Evolutionary conservation across 1,140 invertebrate species (phyloP), one percentile per base, ranked within the genome.

Genomic region (Cherax destructor): DNA sequence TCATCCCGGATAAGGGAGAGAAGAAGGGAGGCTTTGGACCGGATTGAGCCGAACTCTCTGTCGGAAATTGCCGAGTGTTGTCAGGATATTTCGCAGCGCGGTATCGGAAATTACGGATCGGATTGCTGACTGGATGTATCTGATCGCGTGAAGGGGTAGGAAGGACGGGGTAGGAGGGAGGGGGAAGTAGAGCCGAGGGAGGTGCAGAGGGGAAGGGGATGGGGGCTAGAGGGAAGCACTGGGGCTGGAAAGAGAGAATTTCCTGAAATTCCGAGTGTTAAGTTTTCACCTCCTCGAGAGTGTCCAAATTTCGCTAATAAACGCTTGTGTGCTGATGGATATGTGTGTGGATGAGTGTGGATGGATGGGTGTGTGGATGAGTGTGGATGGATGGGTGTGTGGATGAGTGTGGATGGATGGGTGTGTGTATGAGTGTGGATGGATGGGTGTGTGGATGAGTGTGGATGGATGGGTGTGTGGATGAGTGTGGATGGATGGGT

Each of bases 31-130:
- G 81, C 81, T 83, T 83, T 83, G 81, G 81, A 65, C 61, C 81
- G 81, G 81, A 83, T 65, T 69, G 81, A 83, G 69, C 69, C 81
- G 81, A 83, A 83, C 59, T 83, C 81, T 83, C 52, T 83, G 69
- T 83, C 61, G 81, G 81, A 83, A 83, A 83, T 83, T 83, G 81
- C 81, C 81, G 81, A 83, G 81, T 83, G 81, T 83, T 83, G 81
- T 61, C 81, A 59, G 81, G 81, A 83, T 83, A 83, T 83, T 83
- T 83, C 81, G 81, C 81, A 83, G 81, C 69, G 81, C 81, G 81
- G 81, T 83, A 83, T 83, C 81, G 81, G 81, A 83, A 83, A 83
- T 83, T 83, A 83, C 81, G 81, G 81, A 83, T 83, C 56, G 81
- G 61, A 83, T 83, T 83, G 81, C 69, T 83, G 81, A 83, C 81